phyloP scores from a whole-genome alignment of 2,797 vertebrate species.

The Sebastes matsubarae region DNA sequence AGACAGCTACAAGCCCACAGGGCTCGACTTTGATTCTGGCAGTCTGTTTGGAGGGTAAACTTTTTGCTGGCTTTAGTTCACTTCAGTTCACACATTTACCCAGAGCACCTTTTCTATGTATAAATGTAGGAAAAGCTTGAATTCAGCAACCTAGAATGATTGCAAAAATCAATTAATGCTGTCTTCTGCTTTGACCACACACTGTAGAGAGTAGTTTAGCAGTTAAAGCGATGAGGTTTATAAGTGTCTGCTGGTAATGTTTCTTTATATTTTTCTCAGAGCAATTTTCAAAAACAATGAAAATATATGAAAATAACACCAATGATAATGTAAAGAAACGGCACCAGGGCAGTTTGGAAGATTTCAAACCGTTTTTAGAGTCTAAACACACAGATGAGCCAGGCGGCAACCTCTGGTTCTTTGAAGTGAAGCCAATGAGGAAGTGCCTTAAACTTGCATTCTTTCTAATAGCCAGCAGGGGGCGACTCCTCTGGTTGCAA shows the following conservation, averaged over 20 bases:
- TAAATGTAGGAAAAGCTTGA: not conserved
- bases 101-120: not conserved
- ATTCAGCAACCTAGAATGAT: not conserved
- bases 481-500: too few species aligned
- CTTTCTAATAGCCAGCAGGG: too few species aligned
- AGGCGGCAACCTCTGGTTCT: too few species aligned
- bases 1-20: not conserved
- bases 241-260: not conserved
- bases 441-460: too few species aligned
- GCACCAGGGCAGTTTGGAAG: not conserved
- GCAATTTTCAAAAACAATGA: not conserved
- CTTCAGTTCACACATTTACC: slow-evolving; percentile 7
- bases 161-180: not conserved
- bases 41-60: not conserved
- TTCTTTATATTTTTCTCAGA: not conserved
- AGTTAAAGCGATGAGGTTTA: not conserved
- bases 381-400: not conserved
- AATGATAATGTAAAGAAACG: not conserved
- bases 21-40: not conserved
- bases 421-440: too few species aligned
- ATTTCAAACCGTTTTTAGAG: not conserved
- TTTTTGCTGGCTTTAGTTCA: not conserved
- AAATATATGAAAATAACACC: not conserved
- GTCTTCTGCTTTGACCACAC: not conserved
- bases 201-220: not conserved